These are phyloP conservation scores for Euura saliciscinereae DNA, from an alignment of 1,140 invertebrate species.

Conservation along the genomic window DNA sequence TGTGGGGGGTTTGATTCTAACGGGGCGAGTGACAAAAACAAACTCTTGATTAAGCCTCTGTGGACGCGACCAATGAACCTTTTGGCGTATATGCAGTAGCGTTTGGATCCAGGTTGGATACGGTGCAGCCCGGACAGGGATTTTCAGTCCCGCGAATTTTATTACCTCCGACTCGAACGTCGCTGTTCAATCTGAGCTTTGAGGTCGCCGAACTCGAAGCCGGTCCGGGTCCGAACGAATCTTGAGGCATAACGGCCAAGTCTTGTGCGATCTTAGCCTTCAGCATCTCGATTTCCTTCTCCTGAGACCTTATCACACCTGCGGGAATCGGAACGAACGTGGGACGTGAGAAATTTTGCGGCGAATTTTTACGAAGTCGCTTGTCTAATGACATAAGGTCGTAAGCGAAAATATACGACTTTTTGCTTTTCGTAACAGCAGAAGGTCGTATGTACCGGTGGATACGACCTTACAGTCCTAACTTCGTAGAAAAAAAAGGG, in stretches of 20 bases:
- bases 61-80: constrained; percentile 63
- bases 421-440: too few species aligned
- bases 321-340: neutral
- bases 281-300: constrained; percentile 89
- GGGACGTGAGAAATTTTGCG: too few species aligned
- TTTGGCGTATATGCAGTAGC: constrained; percentile 91
- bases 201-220: constrained; percentile 60
- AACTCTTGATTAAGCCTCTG: constrained; percentile 58
- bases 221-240: constrained; percentile 61
- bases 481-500: too few species aligned
- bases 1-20: constrained; percentile 29
- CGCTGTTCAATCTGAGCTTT: constrained; percentile 64
- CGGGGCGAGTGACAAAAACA: neutral
- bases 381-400: too few species aligned
- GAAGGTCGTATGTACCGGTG: too few species aligned
- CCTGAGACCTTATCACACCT: constrained; percentile 81
- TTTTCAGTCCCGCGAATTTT: constrained; percentile 55
- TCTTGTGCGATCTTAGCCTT: constrained; percentile 91
- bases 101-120: constrained; percentile 87
- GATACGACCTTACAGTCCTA: too few species aligned
- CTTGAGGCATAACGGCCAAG: constrained; percentile 88
- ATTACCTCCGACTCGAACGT: constrained; percentile 50
- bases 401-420: too few species aligned
- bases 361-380: too few species aligned
- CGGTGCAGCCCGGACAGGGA: constrained; percentile 56